Base-by-base conservation (phyloP, 2,888 invertebrate genomes). In the Tetragonula carbonaria region DNA sequence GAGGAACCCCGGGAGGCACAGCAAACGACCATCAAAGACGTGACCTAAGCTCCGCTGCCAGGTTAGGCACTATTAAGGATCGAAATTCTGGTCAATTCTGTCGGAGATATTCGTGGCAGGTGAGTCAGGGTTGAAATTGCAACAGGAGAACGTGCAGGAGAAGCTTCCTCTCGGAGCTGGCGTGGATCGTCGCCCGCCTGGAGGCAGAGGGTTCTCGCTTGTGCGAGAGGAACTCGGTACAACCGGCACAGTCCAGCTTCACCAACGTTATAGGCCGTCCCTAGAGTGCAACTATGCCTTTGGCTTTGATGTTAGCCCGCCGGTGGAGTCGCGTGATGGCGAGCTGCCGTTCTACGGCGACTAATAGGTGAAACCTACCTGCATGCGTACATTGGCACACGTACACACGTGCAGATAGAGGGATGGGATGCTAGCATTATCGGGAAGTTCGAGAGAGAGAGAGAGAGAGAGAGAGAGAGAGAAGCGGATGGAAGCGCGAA, bases 261-360 rank as follows among this genome's bases (percentile, higher is more conserved):
- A 78, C 80, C 86, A 87, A 45, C 91, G 91, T 90, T 90, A 91
- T 87, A 90, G 90, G 84, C 87, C 82, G 88, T 93, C 93, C 93
- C 94, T 83, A 80, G 94, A 91, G 93, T 91, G 86, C 92, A 93
- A 92, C 93, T 93, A 94, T 94, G 93, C 94, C 93, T 94, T 94
- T 94, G 94, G 93, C 94, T 94, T 94, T 94, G 94, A 94, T 94
- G 94, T 94, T 86, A 83, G 80, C 81, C 84, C 87, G 74, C 83
- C 68, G 86, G 74, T 84, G 88, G 90, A 91, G 91, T 92, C 91
- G 92, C 90, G 88, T 90, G 93, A 93, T 92, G 84, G 78, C 82
- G 57, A 66, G 62, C 57, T 38, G 74, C 73, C 66, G 86, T 89
- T 90, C 87, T 88, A 91, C 86, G 87, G 86, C 83, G 81, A 90